Conservation (phyloP, 2,888 invertebrate species). For the Deroplatys truncata region DNA sequence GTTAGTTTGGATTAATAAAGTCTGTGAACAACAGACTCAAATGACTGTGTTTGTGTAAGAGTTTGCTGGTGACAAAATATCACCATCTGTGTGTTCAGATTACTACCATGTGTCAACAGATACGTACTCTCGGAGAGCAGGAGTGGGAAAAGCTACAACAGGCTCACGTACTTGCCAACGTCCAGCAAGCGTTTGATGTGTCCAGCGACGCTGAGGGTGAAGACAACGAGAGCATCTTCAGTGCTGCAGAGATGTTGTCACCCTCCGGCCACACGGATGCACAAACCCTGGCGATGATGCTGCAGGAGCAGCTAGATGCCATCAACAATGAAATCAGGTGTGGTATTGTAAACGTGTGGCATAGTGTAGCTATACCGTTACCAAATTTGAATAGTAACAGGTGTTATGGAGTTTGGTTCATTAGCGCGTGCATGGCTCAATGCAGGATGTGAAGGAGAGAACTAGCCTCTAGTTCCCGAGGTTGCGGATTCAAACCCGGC, state of each 20-base stretch:
- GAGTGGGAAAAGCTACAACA: constrained; percentile 97
- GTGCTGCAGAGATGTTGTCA: constrained; percentile 66
- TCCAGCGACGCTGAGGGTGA: constrained; percentile 79
- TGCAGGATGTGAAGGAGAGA: no score
- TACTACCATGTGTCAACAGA: constrained; percentile 34
- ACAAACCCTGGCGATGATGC: constrained; percentile 95
- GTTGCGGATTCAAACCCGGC: no score
- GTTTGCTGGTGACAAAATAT: neutral
- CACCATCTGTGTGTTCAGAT: neutral
- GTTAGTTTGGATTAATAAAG: no score
- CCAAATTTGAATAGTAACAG: no score
- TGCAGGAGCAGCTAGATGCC: constrained; percentile 98
- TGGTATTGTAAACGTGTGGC: neutral
- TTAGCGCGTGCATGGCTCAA: no score
- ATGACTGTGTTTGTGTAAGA: no score
- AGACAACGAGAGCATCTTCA: constrained; percentile 74
- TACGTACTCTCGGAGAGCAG: constrained; percentile 46
- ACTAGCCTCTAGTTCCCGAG: no score
- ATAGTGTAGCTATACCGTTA: no score
- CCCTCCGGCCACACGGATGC: constrained; percentile 79
- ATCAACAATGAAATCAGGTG: constrained; percentile 97
- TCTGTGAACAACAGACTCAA: no score
- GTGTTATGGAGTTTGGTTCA: no score
- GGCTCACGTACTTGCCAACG: constrained; percentile 83
- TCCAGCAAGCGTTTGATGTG: constrained; percentile 89